Percentiles rank a stretch among this genome's conserved stretches.
phyloP scores from a whole-genome alignment of 2,797 vertebrate genomes.

The Eulemur coronatus region DNA sequence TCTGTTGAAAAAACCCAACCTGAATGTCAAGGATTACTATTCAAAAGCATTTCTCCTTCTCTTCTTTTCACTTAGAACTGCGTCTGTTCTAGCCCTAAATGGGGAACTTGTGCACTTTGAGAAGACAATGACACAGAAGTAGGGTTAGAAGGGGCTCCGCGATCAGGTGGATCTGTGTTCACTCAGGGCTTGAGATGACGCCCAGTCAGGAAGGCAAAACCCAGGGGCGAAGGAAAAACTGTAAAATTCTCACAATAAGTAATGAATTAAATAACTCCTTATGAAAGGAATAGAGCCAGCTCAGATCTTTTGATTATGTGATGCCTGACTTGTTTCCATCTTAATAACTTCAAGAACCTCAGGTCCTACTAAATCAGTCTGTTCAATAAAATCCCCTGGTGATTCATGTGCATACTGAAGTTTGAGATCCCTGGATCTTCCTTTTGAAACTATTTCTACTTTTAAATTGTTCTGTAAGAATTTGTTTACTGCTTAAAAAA shows the following conservation, averaged over 20 bases:
- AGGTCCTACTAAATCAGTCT: too few relatives aligned
- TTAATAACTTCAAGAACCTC: not conserved
- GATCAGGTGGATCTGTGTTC: not conserved
- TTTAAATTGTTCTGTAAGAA: too few relatives aligned
- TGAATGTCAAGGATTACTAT: constrained; percentile 38
- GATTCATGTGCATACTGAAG: too few relatives aligned
- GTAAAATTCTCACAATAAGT: not conserved
- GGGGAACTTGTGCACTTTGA: not conserved
- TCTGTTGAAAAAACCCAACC: not conserved
- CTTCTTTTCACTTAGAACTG: constrained; percentile 36
- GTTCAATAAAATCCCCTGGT: too few relatives aligned
- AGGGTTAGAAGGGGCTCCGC: not conserved
- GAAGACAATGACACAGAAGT: not conserved
- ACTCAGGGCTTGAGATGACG: too few relatives aligned
- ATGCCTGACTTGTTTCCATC: not conserved
- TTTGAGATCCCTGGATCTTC: too few relatives aligned
- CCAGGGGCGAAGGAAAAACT: not conserved
- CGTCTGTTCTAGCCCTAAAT: constrained; percentile 31
- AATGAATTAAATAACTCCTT: not conserved
- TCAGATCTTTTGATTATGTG: not conserved
- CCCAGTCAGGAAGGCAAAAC: not conserved
- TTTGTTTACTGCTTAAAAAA: too few relatives aligned
- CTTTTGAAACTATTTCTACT: too few relatives aligned
- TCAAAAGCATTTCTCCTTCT: not conserved
- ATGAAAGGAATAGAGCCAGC: not conserved